Base-by-base conservation (phyloP, 2,797 vertebrate genomes). In the Acrocephalus scirpaceus region DNA sequence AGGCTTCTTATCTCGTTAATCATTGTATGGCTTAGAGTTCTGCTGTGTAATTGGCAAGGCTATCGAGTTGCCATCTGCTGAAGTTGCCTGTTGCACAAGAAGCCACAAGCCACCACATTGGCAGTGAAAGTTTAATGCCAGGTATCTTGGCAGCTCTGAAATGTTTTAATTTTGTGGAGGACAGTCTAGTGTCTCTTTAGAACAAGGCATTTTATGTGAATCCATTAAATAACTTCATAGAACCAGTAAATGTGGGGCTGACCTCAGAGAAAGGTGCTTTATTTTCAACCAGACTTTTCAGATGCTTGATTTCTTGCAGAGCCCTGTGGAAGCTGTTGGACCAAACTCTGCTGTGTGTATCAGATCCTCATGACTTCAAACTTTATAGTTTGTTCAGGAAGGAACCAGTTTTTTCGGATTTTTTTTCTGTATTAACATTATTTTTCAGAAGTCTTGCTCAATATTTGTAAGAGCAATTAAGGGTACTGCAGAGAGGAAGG, bases 1-100 rank as follows among this genome's bases (percentile, higher is more conserved):
- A 92, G 85, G 88, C 88, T 96, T 92, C 91, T 95, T 92, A 77
- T 58, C 93, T 89, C 2, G 0, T 76, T 93, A 61, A 87, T 85
- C 40, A 11, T 53, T 71, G 78, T 44, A 5, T 72, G n/a, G 34
- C 42, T 85, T 70, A 64, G 54, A 53, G 42, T 78, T 40, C 42
- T 36, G n/a, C 48, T 57, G 42, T 72, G 50, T 90, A 36, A 60
- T 71, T 62, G 50, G 36, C 61, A 44, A 45, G 65, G 40, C 51
- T 54, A 1, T 70, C 0, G 0, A 92, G 42, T 47, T 82, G 71
- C 62, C 30, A 45, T 45, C 60, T 93, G 2, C 50, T 66, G 53
- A 60, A 87, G 50, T 27, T 76, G 72, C 29, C 51, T 62, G 22
- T 75, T 88, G 38, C 60, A 32, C 45, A 74, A 61, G 74, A 87